Evolutionary conservation across 2,113 vertebrate genomes (phyloP), one percentile per base, ranked within the genome.

Genomic region (Syngnathus floridae): DNA sequence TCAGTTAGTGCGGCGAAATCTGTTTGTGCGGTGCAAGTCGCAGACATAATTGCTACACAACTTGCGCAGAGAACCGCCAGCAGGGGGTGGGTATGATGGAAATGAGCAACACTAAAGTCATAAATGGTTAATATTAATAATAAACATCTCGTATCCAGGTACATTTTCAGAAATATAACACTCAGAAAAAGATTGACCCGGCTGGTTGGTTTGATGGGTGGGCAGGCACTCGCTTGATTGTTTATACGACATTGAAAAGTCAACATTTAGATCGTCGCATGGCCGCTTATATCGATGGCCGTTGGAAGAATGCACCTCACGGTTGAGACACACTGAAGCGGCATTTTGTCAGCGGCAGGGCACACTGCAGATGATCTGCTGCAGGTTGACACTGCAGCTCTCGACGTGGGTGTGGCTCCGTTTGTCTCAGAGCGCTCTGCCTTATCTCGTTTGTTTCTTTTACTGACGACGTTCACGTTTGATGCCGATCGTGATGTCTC

Each of bases 391-490:
- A 13, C 67, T 76, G 78, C 65, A 64, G 74, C 57, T 19, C 37
- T 70, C 56, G 68, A 62, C 75, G 43, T 52, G 82, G 82, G 84
- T 66, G 84, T 69, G 87, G 75, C 62, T 49, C 65, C 9, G 69
- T 66, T 59, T 36, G 68, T 31, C 66, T 3, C 49, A 0, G 54
- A 60, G 26, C 55, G 63, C 59, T 54, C 36, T 62, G 43, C 46
- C 19, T n/a, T 36, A 9, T 56, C 8, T 22, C 35, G 0, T 7
- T 16, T 14, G 12, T 55, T 31, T 35, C 26, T 55, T 54, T 54
- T 46, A 17, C 51, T 13, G 8, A 43, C 54, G 19, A 9, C 6
- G 9, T 41, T 1, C 12, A 2, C 0, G 10, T 41, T 19, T 21
- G 19, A 61, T n/a, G 71, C 11, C 58, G 17, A 45, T 61, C n/a